Conservation (phyloP, 2,797 vertebrate genomes). For the Myotis findleyi region DNA sequence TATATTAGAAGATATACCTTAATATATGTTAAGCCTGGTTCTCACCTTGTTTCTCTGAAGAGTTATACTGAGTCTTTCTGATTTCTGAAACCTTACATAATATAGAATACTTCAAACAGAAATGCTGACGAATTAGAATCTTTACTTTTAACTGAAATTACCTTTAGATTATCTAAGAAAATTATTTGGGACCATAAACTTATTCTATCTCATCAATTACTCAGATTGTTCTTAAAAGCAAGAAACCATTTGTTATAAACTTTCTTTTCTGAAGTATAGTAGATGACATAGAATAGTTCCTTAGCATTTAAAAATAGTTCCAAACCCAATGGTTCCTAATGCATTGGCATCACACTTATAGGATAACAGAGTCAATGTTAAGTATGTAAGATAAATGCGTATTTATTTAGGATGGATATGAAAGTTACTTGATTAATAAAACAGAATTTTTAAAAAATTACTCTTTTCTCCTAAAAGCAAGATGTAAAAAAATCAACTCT, state of each 20-base stretch:
- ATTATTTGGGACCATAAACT: not conserved
- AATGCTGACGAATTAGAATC: slow-evolving; percentile 7
- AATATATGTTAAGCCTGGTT: slow-evolving; percentile 34
- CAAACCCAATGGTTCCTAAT: not conserved
- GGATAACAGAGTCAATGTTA: not conserved
- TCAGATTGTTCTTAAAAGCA: slow-evolving; percentile 18
- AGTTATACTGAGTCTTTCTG: not conserved
- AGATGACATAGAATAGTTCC: not conserved
- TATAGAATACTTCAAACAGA: slow-evolving; percentile 22
- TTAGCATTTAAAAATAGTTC: slow-evolving; percentile 49
- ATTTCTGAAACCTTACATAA: slow-evolving; percentile 54
- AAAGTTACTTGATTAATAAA: slow-evolving; percentile 7
- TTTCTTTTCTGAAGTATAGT: slow-evolving; percentile 12
- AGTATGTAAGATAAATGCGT: not conserved
- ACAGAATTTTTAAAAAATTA: not conserved
- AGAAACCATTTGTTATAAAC: slow-evolving; percentile 47
- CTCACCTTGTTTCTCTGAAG: not conserved
- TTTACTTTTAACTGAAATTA: slow-evolving; percentile 52
- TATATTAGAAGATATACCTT: slow-evolving; percentile 40
- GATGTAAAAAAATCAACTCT: slow-evolving; percentile 49
- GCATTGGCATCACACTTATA: not conserved
- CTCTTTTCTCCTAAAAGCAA: slow-evolving; percentile 14
- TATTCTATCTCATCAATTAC: not conserved
- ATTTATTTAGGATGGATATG: slow-evolving; percentile 17
- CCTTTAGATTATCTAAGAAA: not conserved